Evolutionary conservation across 2,888 invertebrate genomes (phyloP), one percentile per base, ranked within the genome.

Genomic region (Eilema caniola): DNA sequence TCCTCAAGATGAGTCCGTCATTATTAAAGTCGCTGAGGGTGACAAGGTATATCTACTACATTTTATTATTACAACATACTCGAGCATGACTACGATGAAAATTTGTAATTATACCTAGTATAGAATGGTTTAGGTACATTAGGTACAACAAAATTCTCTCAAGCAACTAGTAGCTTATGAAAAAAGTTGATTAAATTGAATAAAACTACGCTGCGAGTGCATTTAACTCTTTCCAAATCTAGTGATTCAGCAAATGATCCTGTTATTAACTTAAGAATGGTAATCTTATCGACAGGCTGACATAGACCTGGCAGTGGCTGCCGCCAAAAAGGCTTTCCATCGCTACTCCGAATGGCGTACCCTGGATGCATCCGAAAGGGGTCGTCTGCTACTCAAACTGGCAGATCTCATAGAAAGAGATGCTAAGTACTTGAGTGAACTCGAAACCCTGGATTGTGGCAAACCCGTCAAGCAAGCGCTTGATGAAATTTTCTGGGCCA

Each of bases 401-500:
- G 98, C 98, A 0, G 97, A 98, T 90, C 94, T 98, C 0, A 95
- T 98, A 16, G 97, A 97, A 87, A 94, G 97, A 60, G 97, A 98
- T 89, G 92, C 95, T 8, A 93, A 94, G 8, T 98, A 98, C 82
- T 86, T 98, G 65, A 97, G 97, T 63, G 97, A 97, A 81, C 93
- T 99, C 85, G 99, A 99, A 93, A 98, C 98, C 0, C 89, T 98
- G 73, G 98, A 99, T 89, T 98, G 98, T 93, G 99, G 98, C n/a
- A 98, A 98, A 91, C 97, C 98, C 0, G 91, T 0, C 84, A 90
- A 72, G 37, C 28, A 61, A 12, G 53, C 69, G n/a, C n/a, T 61
- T 24, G n/a, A 10, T 16, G 56, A 64, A 41, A 14, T 56, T 23
- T 1, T 37, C 31, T 3, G 23, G 16, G 28, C 37, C 88, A 95